A percentile compares a stretch with the other conserved stretches of the same genome.
Conservation (phyloP, 2,888 invertebrate genomes). For the Plebejus anna region DNA sequence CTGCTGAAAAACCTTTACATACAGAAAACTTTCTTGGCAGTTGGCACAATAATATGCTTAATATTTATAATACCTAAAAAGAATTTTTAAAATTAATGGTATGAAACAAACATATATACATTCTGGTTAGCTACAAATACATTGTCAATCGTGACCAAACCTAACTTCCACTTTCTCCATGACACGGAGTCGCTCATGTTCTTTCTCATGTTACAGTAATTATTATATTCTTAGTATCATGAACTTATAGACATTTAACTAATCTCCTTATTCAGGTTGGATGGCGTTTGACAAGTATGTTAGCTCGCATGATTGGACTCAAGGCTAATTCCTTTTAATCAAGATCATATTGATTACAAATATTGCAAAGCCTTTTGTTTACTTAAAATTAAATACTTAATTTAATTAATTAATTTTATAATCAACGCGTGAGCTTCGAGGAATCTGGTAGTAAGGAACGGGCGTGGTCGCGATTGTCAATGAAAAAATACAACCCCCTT, state of each 20-base stretch:
- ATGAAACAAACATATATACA: not conserved
- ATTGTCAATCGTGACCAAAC: not conserved
- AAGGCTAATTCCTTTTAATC: not conserved
- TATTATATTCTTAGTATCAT: not conserved
- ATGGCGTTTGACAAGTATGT: not conserved
- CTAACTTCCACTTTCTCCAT: not conserved
- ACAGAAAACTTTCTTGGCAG: not conserved
- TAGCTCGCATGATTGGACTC: not conserved
- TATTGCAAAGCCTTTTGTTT: not conserved
- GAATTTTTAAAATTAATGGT: not conserved
- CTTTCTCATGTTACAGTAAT: not conserved
- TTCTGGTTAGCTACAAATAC: not conserved
- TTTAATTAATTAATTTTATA: no score
- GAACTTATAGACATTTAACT: not conserved
- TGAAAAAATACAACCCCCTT: no score
- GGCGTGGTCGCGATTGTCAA: no score
- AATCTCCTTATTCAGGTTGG: not conserved
- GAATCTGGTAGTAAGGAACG: no score
- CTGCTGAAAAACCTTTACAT: not conserved
- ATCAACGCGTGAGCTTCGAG: not conserved
- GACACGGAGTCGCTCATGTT: not conserved
- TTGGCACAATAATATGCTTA: not conserved
- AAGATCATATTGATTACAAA: no score
- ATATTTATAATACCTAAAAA: not conserved
- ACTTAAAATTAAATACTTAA: not conserved